phyloP scores from a whole-genome alignment of 2,888 invertebrate species.

The Rhagonycha lutea region DNA sequence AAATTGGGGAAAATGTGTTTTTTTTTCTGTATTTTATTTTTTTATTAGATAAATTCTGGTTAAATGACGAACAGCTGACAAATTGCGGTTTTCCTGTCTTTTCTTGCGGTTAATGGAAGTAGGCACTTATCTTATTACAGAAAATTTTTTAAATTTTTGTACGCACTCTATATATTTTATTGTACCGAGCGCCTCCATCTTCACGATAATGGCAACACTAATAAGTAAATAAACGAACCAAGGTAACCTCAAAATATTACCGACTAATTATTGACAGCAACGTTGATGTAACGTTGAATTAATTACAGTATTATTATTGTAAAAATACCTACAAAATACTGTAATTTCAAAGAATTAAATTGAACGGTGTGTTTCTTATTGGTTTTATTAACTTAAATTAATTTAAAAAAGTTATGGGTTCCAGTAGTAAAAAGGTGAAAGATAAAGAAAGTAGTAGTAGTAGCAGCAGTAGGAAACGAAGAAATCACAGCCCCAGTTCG shows the following conservation, averaged over 20 bases:
- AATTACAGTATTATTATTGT: no score
- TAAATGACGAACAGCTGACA: no score
- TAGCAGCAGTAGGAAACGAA: conserved; percentile 62
- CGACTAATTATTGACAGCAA: background rate
- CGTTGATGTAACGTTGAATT: background rate
- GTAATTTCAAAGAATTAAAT: background rate
- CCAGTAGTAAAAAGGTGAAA: conserved; percentile 69
- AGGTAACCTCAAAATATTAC: background rate
- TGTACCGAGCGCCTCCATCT: background rate
- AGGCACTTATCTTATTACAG: no score
- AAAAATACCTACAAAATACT: background rate
- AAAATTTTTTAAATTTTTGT: background rate
- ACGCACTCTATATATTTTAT: background rate
- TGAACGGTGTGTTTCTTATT: background rate
- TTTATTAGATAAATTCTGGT: no score
- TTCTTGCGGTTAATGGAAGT: no score
- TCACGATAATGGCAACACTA: background rate
- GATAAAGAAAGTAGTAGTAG: conserved; percentile 58
- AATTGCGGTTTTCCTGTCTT: no score
- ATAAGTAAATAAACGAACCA: background rate
- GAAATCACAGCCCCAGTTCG: conserved; percentile 63
- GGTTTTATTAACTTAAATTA: background rate
- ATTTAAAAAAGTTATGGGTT: conserved; percentile 60
- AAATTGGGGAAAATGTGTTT: no score
- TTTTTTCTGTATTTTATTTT: no score